Base-by-base conservation (phyloP, 1,140 invertebrate genomes). In the Holcopasites calliopsidis region DNA sequence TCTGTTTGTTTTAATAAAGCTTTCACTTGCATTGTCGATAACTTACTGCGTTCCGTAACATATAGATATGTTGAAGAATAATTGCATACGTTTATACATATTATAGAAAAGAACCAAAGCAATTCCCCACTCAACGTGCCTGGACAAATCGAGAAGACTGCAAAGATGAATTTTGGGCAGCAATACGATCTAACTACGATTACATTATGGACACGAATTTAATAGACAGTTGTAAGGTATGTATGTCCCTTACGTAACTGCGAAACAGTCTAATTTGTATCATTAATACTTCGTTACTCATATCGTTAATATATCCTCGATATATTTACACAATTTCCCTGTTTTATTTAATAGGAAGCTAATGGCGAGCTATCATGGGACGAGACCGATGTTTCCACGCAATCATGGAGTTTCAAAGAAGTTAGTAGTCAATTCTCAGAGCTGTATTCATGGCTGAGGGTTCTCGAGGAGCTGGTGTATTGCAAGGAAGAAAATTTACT, bases 131-230 rank as follows among this genome's bases (percentile, higher is more conserved):
- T 93, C 93, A 94, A 54, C 93, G 95, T 70, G 94, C 94, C 38
- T 96, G 95, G 94, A 94, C 94, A 72, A 95, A 93, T n/a, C 91
- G 92, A 61, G 94, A 94, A 81, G 93, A 94, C 66, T 87, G 93
- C 77, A 94, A 94, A 90, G 95, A 97, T 92, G 97, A 97, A 87
- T 96, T 98, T 85, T 98, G 97, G 96, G 95, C 96, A 78, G 95
- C 96, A 52, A 94, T 98, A 84, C 95, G 96, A 85, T 94, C 96
- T 31, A 96, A 96, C 91, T 98, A 98, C 91, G 95, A 97, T 89
- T 98, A 97, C 90, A 96, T 98, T 86, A 98, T 98, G 97, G 96
- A 97, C 90, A 97, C 96, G 88, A 95, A 97, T 87, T 95, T 98
- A 71, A 96, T 98, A 75, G 96, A 97, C 87, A 95, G 95, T 79